Conservation (phyloP, 92 coral and sea anemone species). For the Meandrina meandrites region DNA sequence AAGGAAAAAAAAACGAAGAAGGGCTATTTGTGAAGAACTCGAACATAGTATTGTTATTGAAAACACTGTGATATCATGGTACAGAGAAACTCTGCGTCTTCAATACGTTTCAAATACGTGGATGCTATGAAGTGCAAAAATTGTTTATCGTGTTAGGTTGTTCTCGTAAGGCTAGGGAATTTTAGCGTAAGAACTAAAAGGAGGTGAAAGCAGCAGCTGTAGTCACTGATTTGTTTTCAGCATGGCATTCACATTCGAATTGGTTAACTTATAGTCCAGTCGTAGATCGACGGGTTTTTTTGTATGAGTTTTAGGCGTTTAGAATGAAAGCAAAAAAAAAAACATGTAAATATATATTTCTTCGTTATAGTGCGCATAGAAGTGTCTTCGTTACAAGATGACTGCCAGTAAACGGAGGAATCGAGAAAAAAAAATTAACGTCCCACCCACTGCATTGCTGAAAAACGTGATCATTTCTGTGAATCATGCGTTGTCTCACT, state of each 20-base stretch:
- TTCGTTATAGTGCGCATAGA: neutral
- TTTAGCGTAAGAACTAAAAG: neutral
- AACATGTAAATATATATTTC: neutral
- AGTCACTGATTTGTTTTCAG: neutral
- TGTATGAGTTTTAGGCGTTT: too few relatives aligned
- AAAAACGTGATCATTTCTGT: neutral
- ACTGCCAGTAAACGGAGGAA: neutral
- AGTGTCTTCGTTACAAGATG: neutral
- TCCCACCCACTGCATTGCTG: too few relatives aligned
- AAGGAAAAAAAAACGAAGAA: too few relatives aligned
- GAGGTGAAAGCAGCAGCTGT: neutral
- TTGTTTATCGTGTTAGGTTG: neutral
- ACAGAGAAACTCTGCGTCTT: constrained; percentile 66
- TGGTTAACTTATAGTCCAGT: too few relatives aligned
- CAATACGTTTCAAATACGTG: constrained; percentile 66
- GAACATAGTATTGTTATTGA: constrained; percentile 41
- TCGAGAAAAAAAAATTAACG: neutral
- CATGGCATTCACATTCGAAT: neutral
- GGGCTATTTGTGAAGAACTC: constrained; percentile 82
- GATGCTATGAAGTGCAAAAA: constrained; percentile 40
- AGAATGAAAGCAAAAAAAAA: too few relatives aligned
- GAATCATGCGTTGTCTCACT: constrained; percentile 13
- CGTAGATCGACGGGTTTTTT: too few relatives aligned
- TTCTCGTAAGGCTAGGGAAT: neutral
- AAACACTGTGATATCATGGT: constrained; percentile 44